phyloP scores from a whole-genome alignment of 2,888 invertebrate genomes.

The Ormyrus thymus region DNA sequence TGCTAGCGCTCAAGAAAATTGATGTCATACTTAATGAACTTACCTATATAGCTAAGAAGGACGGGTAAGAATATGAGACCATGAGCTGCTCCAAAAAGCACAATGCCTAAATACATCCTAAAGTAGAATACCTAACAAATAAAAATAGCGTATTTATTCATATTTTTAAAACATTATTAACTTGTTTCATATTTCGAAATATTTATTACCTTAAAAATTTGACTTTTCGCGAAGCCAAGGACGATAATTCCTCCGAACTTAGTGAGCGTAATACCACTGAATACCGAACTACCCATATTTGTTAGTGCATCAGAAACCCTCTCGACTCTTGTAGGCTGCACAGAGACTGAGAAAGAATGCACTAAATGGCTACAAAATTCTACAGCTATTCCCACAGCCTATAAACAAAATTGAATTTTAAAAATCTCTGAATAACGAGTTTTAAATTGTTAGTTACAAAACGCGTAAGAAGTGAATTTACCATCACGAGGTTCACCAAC shows the following conservation, averaged over 20 bases:
- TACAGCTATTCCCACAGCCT: constrained; percentile 98
- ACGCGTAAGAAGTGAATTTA: constrained; percentile 66
- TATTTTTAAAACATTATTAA: constrained; percentile 18
- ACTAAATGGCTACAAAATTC: constrained; percentile 99
- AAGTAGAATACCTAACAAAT: constrained; percentile 89
- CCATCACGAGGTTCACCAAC: constrained; percentile 96
- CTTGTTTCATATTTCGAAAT: too few species aligned
- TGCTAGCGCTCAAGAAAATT: background rate
- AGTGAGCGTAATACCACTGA: constrained; percentile 97
- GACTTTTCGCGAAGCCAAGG: constrained; percentile 96
- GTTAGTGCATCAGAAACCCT: constrained; percentile 90
- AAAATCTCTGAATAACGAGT: constrained; percentile 10
- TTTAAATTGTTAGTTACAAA: constrained; percentile 21
- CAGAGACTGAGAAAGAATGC: constrained; percentile 91
- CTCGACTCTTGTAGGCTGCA: constrained; percentile 82
- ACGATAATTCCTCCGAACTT: constrained; percentile 98
- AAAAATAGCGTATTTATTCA: background rate
- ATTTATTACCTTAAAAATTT: constrained; percentile 87
- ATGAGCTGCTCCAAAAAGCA: constrained; percentile 96
- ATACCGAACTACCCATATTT: constrained; percentile 93
- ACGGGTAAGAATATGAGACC: constrained; percentile 98
- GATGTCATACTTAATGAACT: constrained; percentile 69
- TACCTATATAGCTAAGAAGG: constrained; percentile 96
- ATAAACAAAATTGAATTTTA: constrained; percentile 58
- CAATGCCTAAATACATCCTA: constrained; percentile 98